phyloP scores from a whole-genome alignment of 1,140 invertebrate species.

The Anoplophora glabripennis region DNA sequence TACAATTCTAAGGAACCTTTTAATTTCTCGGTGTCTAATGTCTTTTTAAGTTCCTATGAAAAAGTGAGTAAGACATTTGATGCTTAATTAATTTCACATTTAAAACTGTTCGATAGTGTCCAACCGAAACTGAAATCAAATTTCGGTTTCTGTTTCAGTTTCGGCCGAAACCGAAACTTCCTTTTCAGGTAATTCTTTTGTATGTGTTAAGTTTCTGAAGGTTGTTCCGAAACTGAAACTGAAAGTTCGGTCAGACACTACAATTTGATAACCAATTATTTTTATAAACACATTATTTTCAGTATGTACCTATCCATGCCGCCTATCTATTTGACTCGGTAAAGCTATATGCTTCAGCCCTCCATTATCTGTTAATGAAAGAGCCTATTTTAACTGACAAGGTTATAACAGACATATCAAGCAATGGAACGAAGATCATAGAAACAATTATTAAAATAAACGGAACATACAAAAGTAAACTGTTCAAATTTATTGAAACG shows the following conservation, averaged over 20 bases:
- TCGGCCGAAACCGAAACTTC: too few relatives aligned
- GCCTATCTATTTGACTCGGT: constrained; percentile 96
- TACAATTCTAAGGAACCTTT: constrained; percentile 78
- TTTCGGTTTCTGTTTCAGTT: too few relatives aligned
- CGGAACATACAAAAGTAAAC: constrained; percentile 72
- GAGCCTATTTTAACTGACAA: constrained; percentile 56
- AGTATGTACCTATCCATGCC: constrained; percentile 89
- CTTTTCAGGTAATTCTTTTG: too few relatives aligned
- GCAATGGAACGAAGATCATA: constrained; percentile 74
- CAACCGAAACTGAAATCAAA: too few relatives aligned
- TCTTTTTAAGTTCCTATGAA: constrained; percentile 58
- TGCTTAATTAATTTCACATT: too few relatives aligned
- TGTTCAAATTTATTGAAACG: neutral
- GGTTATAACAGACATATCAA: constrained; percentile 68
- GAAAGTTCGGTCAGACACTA: too few relatives aligned
- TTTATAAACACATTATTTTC: constrained; percentile 38
- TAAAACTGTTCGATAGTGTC: too few relatives aligned
- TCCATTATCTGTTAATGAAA: constrained; percentile 65
- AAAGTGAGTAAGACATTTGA: constrained; percentile 38
- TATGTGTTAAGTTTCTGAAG: too few relatives aligned
- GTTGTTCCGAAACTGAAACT: too few relatives aligned
- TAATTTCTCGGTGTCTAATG: constrained; percentile 62
- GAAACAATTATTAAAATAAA: constrained; percentile 71
- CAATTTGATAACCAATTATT: too few relatives aligned
- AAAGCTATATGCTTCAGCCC: constrained; percentile 82